Evolutionary conservation across 2,113 vertebrate species (phyloP), one percentile per base, ranked within the genome.

Genomic region (Cavia porcellus): DNA sequence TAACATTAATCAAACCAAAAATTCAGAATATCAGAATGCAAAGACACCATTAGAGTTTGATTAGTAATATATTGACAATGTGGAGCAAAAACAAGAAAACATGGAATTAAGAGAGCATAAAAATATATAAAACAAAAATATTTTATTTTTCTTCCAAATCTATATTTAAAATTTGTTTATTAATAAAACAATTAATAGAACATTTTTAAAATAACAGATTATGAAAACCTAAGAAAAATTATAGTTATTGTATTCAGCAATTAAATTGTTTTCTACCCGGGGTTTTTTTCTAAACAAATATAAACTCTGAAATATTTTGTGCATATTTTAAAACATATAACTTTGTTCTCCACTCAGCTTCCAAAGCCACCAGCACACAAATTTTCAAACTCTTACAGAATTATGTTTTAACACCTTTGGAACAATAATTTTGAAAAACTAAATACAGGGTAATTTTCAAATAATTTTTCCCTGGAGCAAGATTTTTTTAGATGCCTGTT

Each of bases 401-500:
- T 93, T 90, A 79, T 86, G 32, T 83, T 86, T 93, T 92, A 96
- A 87, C 14, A 74, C 38, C 19, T 68, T 74, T 95, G 47, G 35
- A 79, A 85, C 85, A 45, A 70, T 84, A 68, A 45, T 55, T 55
- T 55, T 47, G 72, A 79, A 62, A 25, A 25, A 62, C 7, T 62
- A 57, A 84, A 64, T 35, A 9, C 9, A 38, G 14, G 66, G 38
- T 70, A 87, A 96, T 92, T 92, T 95, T 92, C 66, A 94, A 85
- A 12, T 93, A 11, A 50, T 25, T 85, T 95, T 79, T 77, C 15
- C n/a, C 32, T 32, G 17, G 22, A 52, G 17, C 22, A 75, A 81
- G 50, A 45, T 12, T n/a, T 50, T 70, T 92, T 42, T n/a, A 75
- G 50, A 50, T 35, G 17, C 72, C 1, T 77, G 2, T 61, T 47